Base-by-base conservation (phyloP, 2,113 vertebrate genomes). In the Serilophus lunatus region DNA sequence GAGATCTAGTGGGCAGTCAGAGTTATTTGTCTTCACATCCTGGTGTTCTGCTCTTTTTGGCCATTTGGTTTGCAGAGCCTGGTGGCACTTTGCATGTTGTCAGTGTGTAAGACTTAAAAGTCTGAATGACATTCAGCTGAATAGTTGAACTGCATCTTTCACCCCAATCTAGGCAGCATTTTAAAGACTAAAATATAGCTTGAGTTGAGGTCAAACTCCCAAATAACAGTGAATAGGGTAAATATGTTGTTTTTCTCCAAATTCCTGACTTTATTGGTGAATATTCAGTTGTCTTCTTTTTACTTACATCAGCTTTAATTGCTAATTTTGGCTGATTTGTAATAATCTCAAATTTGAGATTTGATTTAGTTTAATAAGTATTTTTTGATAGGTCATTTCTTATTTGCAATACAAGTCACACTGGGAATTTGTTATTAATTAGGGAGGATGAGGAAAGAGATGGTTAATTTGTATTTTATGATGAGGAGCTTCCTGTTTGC, bases 1-100 rank as follows among this genome's bases (percentile, higher is more conserved):
- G 70, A 49, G 36, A 9, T 23, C 25, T 64, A 36, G 20, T 60
- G 2, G 3, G 54, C 1, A 0, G 7, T 56, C 20, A 31, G 50
- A 85, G 31, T 56, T 36, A 36, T 4, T 95, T 76, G 28, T 57
- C 65, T 86, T 68, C 15, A 2, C 10, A 5, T n/a, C n/a, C n/a
- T n/a, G n/a, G n/a, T n/a, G n/a, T n/a, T n/a, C n/a, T n/a, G n/a
- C n/a, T n/a, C n/a, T n/a, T n/a, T n/a, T n/a, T n/a, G n/a, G n/a
- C n/a, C n/a, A n/a, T 71, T 42, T n/a, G 53, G 31, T 53, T 69
- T 87, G 33, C 26, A 35, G 70, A 57, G 33, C 47, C 56, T 22
- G 7, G 1, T 26, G 69, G 40, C 22, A 8, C 69, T 83, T 60
- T 29, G 14, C 33, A 40, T 38, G 14, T 68, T 79, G 82, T 26